Percentiles rank a stretch among this genome's conserved stretches.
phyloP scores from a whole-genome alignment of 1,140 invertebrate genomes.

The Aporrectodea caliginosa region DNA sequence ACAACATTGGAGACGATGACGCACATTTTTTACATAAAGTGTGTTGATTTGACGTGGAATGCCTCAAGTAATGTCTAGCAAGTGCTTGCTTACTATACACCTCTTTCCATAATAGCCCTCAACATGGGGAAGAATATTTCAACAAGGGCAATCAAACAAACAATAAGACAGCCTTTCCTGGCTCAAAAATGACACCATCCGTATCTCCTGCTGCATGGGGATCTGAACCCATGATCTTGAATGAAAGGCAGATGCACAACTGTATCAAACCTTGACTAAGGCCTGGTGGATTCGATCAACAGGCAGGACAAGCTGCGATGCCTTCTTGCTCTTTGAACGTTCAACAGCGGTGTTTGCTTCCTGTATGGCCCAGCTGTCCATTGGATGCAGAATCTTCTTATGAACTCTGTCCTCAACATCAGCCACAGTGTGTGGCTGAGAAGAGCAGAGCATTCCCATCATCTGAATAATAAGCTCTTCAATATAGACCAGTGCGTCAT shows the following conservation, averaged over 20 bases:
- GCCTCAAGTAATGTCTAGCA: too few species aligned
- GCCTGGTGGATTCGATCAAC: conserved; percentile 86
- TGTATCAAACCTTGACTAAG: conserved; percentile 72
- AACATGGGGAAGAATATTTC: background rate
- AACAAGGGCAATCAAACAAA: background rate
- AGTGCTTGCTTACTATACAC: background rate
- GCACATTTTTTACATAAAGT: too few species aligned
- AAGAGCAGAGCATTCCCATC: conserved; percentile 80
- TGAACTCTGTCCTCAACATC: conserved; percentile 85
- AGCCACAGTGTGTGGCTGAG: conserved; percentile 63
- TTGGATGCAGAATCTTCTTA: conserved; percentile 85
- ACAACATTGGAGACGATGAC: too few species aligned
- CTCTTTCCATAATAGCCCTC: background rate
- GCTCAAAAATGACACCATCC: background rate
- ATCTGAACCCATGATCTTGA: background rate
- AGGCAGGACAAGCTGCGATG: conserved; percentile 74
- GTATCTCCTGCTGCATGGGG: background rate
- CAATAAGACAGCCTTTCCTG: background rate
- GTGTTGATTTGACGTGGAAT: too few species aligned
- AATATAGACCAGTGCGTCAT: conserved; percentile 88
- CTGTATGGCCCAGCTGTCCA: conserved; percentile 84
- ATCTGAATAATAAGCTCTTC: conserved; percentile 84
- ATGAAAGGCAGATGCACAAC: background rate
- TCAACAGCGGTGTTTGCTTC: conserved; percentile 81
- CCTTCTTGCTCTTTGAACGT: conserved; percentile 69